Evolutionary conservation across 2,888 invertebrate species (phyloP).

Genomic region (Campoletis raptor): DNA sequence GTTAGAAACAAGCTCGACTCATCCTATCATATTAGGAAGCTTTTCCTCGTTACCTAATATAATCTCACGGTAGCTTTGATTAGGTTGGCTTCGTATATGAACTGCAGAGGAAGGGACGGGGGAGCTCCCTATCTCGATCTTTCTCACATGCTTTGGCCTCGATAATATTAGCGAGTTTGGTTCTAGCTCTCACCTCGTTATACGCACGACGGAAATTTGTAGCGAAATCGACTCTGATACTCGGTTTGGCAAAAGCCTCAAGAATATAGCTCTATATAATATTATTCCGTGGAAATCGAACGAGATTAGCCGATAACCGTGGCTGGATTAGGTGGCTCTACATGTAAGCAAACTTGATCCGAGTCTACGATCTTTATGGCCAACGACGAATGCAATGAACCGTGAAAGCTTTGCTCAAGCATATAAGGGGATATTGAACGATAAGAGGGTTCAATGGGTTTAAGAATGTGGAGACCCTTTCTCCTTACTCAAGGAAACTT

Average conservation of each 20-base stretch:
- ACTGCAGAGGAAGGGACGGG: neutral
- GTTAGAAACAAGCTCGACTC: slow-evolving; percentile 56
- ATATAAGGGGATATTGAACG: slow-evolving; percentile 33
- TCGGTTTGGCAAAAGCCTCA: neutral
- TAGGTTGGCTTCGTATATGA: slow-evolving; percentile 45
- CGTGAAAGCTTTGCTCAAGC: slow-evolving; percentile 24
- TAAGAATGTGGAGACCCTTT: slow-evolving; percentile 5
- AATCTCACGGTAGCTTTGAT: slow-evolving; percentile 67
- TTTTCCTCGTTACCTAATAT: slow-evolving; percentile 64
- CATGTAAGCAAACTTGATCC: slow-evolving; percentile 24
- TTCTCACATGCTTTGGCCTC: slow-evolving; percentile 3
- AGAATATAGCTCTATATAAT: slow-evolving; percentile 20
- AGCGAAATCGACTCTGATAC: slow-evolving; percentile 8
- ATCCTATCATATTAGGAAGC: slow-evolving; percentile 54
- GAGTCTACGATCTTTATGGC: slow-evolving; percentile 20
- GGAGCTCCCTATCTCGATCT: neutral
- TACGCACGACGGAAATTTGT: slow-evolving; percentile 26
- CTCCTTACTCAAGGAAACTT: neutral
- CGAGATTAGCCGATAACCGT: slow-evolving; percentile 49
- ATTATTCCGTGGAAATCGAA: slow-evolving; percentile 52
- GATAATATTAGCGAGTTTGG: neutral
- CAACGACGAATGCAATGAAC: slow-evolving; percentile 44
- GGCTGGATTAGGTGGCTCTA: neutral
- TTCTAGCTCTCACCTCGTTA: slow-evolving; percentile 34
- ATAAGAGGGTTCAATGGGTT: neutral